Evolutionary conservation across 2,888 invertebrate genomes (phyloP), one percentile per base, ranked within the genome.

Genomic region (Rhingia rostrata): DNA sequence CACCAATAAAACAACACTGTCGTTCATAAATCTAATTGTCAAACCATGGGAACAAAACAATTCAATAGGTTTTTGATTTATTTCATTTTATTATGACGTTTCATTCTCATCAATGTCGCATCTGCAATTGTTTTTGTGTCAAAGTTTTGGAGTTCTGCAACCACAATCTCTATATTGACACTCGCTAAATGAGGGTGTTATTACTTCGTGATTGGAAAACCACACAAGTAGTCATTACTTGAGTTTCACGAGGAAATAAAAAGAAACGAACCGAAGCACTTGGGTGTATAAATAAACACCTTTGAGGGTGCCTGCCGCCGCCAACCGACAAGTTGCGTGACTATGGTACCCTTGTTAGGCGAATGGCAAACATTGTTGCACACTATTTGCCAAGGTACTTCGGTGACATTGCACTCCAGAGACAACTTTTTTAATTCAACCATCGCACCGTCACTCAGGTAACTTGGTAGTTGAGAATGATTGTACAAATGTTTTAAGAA

Each of bases 31-130:
- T 70, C 80, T 70, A 56, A 60, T 74, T 75, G 75, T 75, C 74
- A 75, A 84, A 33, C 70, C 74, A 70, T 66, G 69, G 54, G 74
- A 80, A 75, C 70, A 80, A 74, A 66, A 64, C 84, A 75, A 84
- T 80, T 70, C 80, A 70, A 84, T 80, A 75, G 80, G 43, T 70
- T 75, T 84, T 84, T 84, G 84, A 84, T 84, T 84, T 84, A 80
- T 84, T 84, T 84, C 56, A 70, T 80, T 75, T 75, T 80, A 66
- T 72, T 64, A 58, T 70, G 69, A 80, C 69, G 51, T 74, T 67
- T 45, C 47, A 64, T 54, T 72, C 37, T 30, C 63, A 56, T 80
- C 6, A 37, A 69, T 73, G 69, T 78, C 78, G 37, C 14, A 72
- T 72, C 49, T 30, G 32, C 33, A 66, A 61, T 74, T 66, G 53